Conservation (phyloP, 2,797 vertebrate genomes). For the Carcharodon carcharias region DNA sequence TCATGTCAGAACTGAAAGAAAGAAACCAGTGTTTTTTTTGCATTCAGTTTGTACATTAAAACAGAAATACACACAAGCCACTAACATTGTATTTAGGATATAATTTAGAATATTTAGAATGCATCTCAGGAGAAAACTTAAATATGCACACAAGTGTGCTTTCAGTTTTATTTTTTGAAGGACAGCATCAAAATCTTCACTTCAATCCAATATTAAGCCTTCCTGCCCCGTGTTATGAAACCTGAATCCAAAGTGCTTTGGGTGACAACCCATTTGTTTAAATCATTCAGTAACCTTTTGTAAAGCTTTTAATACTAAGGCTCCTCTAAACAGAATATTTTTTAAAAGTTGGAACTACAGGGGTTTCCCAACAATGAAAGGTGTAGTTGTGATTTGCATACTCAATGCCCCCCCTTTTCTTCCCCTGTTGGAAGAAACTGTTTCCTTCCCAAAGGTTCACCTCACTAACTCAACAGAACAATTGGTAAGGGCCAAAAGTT, state of each 20-base stretch:
- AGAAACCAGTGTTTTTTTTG: not conserved
- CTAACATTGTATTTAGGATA: not conserved
- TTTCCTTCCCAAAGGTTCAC: not conserved
- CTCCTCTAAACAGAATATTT: not conserved
- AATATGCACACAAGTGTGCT: not conserved
- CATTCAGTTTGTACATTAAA: not conserved
- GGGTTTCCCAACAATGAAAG: not conserved
- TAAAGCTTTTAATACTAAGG: not conserved
- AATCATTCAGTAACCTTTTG: not conserved
- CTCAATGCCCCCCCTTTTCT: not conserved
- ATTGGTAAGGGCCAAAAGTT: not conserved
- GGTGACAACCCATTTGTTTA: not conserved
- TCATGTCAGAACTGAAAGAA: constrained; percentile 72
- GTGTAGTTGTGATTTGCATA: not conserved
- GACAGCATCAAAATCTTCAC: not conserved
- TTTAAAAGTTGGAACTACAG: not conserved
- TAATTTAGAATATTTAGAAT: not conserved
- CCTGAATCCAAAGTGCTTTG: not conserved
- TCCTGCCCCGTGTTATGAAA: not conserved
- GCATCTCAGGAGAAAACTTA: not conserved
- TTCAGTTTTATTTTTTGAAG: not conserved
- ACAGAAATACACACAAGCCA: not conserved
- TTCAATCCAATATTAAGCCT: not conserved
- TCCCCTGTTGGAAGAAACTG: too few species aligned
- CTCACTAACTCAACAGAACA: not conserved